A percentile compares a stretch with the other conserved stretches of the same genome.
Conservation (phyloP, 2,797 vertebrate genomes). For the Phaenicophaeus curvirostris region DNA sequence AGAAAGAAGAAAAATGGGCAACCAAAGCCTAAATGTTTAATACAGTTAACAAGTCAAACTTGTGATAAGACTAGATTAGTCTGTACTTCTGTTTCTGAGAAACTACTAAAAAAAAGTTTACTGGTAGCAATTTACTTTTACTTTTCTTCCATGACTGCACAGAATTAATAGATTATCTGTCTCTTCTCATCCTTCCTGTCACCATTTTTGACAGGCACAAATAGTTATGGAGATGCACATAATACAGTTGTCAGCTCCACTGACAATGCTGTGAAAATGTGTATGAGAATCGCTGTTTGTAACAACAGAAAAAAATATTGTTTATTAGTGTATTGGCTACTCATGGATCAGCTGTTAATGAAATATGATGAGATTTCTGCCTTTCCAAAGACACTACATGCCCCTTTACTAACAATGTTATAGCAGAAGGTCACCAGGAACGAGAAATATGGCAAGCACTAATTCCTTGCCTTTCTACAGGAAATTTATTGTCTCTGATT, state of each 20-base stretch:
- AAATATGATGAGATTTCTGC: background rate
- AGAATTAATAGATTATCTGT: background rate
- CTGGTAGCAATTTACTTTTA: background rate
- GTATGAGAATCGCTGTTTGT: background rate
- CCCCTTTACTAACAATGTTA: background rate
- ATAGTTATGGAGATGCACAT: background rate
- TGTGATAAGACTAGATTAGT: background rate
- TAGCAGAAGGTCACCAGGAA: background rate
- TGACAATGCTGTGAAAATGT: background rate
- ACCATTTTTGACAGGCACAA: slow-evolving; percentile 2
- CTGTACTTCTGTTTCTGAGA: background rate
- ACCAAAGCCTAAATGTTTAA: background rate
- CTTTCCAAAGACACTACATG: background rate
- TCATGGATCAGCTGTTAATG: background rate
- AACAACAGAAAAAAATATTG: background rate
- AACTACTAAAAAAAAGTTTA: background rate
- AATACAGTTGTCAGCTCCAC: background rate
- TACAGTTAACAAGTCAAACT: background rate
- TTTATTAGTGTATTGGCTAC: background rate
- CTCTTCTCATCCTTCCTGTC: background rate
- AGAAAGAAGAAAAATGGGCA: background rate
- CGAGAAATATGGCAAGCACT: background rate
- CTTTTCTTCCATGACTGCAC: background rate
- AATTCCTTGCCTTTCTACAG: background rate
- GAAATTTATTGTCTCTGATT: background rate